These are phyloP conservation scores for Corynorhinus townsendii DNA, from an alignment of 2,113 vertebrate species.

Conservation along the genomic window DNA sequence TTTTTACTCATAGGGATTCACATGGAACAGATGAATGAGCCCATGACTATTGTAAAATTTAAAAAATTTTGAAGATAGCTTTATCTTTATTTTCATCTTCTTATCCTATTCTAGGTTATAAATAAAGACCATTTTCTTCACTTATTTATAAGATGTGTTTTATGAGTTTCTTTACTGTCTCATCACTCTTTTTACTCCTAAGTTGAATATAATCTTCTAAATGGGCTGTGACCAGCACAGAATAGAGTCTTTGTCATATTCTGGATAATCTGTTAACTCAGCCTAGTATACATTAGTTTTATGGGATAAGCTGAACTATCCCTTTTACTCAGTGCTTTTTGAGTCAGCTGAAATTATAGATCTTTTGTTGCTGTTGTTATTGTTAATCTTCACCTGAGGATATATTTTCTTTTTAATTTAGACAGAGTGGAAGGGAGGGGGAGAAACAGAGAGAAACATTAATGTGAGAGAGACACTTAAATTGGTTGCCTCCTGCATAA, in stretches of 20 bases:
- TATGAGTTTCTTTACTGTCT: background rate
- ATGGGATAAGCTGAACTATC: background rate
- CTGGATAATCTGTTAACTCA: background rate
- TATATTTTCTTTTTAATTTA: too few species aligned
- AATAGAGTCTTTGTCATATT: background rate
- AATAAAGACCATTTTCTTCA: background rate
- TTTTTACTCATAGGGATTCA: background rate
- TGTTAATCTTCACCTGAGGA: too few species aligned
- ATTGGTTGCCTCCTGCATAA: too few species aligned
- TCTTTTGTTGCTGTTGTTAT: background rate
- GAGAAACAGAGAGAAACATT: too few species aligned
- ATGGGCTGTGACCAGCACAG: background rate
- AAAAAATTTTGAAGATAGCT: background rate
- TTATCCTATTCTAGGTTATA: background rate
- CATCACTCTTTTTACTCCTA: background rate
- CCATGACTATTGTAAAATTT: background rate
- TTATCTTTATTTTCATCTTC: background rate
- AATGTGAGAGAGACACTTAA: too few species aligned
- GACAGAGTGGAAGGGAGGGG: too few species aligned
- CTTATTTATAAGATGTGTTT: background rate
- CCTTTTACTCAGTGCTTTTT: background rate
- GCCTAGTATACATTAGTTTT: background rate
- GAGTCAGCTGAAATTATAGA: background rate
- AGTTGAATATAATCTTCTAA: background rate
- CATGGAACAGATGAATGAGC: background rate